Evolutionary conservation across 2,888 invertebrate species (phyloP), one percentile per base, ranked within the genome.

Genomic region (Coelinius sp.): DNA sequence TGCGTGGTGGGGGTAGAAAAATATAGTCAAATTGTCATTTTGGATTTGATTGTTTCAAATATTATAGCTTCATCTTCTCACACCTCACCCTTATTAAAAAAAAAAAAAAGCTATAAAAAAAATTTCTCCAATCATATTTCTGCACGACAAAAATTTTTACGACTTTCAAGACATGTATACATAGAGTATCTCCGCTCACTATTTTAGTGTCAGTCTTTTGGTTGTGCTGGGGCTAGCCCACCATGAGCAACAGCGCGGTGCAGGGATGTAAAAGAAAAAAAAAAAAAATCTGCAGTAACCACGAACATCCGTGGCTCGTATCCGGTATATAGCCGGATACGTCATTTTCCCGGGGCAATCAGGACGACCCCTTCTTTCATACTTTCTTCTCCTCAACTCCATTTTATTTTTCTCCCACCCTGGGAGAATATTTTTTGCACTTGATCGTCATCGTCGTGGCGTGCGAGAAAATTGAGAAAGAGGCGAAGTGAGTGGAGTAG

Each of bases 301-400:
- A 20, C 59, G 31, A 62, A 38, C 59, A 62, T 62, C 59, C 59
- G 59, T 20, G 35, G 59, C 5, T 62, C 35, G 59, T 62, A 62
- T 62, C 59, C 59, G 59, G 20, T 62, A 62, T 62, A 62, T 20
- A 27, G 14, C 25, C 56, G 56, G 56, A 56, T 56, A 56, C 56
- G 56, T 56, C 56, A 56, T 56, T 56, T 56, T 56, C 27, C 56
- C 56, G 1, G n/a, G 25, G 25, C 56, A 56, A 56, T 56, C 56
- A 56, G 56, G 27, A 25, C 20, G 59, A 31, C 59, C 31, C 20
- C 59, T 17, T 62, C 59, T 62, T 62, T 14, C 59, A 62, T 38
- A 17, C 59, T 35, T 35, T 35, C 35, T 59, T 59, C 20, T 27
- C 31, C 59, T 17, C 52, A n/a, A 14, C 24, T 53, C 12, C 14